Evolutionary conservation across 2,888 invertebrate genomes (phyloP).

Genomic region (Spodoptera littoralis): DNA sequence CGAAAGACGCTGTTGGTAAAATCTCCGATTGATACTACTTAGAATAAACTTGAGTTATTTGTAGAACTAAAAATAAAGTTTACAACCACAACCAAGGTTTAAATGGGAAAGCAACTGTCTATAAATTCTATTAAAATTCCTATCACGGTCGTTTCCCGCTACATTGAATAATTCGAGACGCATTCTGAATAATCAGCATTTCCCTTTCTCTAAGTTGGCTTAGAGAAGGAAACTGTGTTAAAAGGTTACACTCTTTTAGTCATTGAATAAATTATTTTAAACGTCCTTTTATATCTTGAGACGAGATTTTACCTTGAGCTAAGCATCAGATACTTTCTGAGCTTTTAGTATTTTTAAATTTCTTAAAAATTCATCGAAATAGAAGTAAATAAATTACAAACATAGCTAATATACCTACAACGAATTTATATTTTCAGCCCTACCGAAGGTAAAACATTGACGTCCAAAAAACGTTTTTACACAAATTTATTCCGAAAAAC

Average conservation of each 20-base stretch:
- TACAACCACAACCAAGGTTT: conserved; percentile 41
- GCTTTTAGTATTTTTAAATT: no score
- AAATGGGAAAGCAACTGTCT: conserved; percentile 67
- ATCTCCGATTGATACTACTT: background rate
- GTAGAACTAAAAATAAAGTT: conserved; percentile 33
- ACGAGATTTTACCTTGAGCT: no score
- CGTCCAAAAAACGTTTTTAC: conserved; percentile 13
- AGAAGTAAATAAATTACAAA: no score
- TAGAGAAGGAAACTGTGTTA: conserved; percentile 35
- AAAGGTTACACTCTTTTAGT: conserved; percentile 26
- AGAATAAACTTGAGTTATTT: no score
- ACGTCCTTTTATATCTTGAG: no score
- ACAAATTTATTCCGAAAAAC: conserved; percentile 28
- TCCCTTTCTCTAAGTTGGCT: conserved; percentile 64
- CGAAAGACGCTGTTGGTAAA: conserved; percentile 5
- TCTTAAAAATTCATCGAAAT: no score
- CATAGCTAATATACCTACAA: no score
- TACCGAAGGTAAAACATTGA: background rate
- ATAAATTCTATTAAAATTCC: conserved; percentile 69
- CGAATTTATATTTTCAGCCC: no score
- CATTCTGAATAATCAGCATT: conserved; percentile 69
- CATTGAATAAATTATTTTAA: background rate
- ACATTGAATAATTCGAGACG: conserved; percentile 74
- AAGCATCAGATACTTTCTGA: no score
- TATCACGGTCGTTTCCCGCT: conserved; percentile 66